Percentiles rank a stretch among this genome's conserved stretches.
Evolutionary conservation across 2,888 invertebrate species (phyloP).

Genomic region (Conchocele bisecta): DNA sequence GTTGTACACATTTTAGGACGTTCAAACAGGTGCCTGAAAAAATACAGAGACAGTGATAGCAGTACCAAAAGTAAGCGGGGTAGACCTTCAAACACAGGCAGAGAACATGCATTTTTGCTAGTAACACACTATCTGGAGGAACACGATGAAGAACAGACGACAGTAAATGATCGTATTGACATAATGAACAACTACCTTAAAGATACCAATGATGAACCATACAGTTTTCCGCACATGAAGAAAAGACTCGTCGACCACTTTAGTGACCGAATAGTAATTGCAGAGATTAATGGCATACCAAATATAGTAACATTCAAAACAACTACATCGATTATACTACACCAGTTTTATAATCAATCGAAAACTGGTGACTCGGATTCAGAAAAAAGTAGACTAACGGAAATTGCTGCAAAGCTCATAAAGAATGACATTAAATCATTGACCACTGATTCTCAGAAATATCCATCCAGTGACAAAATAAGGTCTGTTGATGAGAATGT

Average conservation of each 20-base stretch:
- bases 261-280: constrained; percentile 45
- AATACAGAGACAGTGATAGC: not conserved
- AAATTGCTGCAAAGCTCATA: constrained; percentile 53
- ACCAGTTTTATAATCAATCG: constrained; percentile 19
- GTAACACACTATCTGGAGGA: not conserved
- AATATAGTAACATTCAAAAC: constrained; percentile 42
- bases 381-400: constrained; percentile 38
- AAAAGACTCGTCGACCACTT: constrained; percentile 36
- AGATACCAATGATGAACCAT: not conserved
- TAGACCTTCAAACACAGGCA: not conserved
- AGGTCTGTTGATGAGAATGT: constrained; percentile 4
- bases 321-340: constrained; percentile 41
- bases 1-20: constrained; percentile 14
- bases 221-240: constrained; percentile 32
- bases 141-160: constrained; percentile 7
- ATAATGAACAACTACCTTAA: not conserved
- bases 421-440: constrained; percentile 48
- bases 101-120: not conserved
- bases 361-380: constrained; percentile 20
- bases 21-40: constrained; percentile 1
- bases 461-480: constrained; percentile 7
- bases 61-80: not conserved
- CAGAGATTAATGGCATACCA: constrained; percentile 42
- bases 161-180: constrained; percentile 2
- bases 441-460: not conserved